Conservation (phyloP, 2,888 invertebrate genomes). For the Cyaniris semiargus region DNA sequence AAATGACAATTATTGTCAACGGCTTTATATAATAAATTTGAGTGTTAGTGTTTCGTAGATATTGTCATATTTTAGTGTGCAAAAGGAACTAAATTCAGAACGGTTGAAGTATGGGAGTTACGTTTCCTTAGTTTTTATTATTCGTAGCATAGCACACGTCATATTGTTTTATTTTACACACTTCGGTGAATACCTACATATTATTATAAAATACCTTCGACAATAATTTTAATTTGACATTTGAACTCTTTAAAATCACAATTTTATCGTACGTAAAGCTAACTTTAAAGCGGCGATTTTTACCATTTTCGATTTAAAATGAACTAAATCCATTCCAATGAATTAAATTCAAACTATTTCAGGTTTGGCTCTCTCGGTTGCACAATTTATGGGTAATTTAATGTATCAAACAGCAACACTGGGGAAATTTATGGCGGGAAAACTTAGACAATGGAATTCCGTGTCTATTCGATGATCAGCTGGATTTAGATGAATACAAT, state of each 20-base stretch:
- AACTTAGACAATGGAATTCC: conserved; percentile 64
- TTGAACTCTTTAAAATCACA: not conserved
- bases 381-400: conserved; percentile 25
- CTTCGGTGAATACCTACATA: not conserved
- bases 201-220: not conserved
- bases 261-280: not conserved
- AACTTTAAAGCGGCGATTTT: not conserved
- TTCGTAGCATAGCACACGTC: no score
- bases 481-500: conserved; percentile 23
- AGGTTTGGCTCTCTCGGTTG: conserved; percentile 4
- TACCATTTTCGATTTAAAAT: not conserved
- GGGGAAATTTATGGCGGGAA: conserved; percentile 60
- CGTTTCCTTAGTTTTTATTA: no score
- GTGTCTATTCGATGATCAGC: conserved; percentile 48
- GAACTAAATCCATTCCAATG: conserved; percentile 6
- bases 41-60: no score
- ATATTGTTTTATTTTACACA: no score
- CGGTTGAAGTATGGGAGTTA: no score
- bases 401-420: conserved; percentile 16
- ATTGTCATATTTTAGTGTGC: no score
- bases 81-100: no score
- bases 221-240: not conserved
- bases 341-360: conserved; percentile 9
- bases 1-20: no score
- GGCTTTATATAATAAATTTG: no score